phyloP scores from a whole-genome alignment of 2,888 invertebrate species.

The Nineta flava region DNA sequence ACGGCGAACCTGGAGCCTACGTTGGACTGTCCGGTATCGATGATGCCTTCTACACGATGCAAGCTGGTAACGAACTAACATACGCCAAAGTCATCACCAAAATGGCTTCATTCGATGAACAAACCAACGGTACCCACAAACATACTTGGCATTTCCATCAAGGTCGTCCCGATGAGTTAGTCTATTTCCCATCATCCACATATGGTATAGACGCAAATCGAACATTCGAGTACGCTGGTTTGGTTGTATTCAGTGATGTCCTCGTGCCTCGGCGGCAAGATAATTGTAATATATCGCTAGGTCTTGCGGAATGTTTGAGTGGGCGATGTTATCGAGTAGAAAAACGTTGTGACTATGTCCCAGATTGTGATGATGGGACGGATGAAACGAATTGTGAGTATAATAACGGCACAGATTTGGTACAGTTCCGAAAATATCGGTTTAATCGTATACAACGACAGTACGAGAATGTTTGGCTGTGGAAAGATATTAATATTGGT shows the following conservation, averaged over 20 bases:
- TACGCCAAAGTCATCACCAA: conserved; percentile 65
- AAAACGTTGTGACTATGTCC: conserved; percentile 60
- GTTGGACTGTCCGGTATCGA: conserved; percentile 85
- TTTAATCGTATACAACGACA: conserved; percentile 80
- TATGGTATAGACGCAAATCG: conserved; percentile 88
- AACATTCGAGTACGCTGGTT: conserved; percentile 79
- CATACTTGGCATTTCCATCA: conserved; percentile 75
- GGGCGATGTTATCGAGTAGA: conserved; percentile 61
- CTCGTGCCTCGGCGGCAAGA: conserved; percentile 49
- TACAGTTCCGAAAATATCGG: conserved; percentile 63
- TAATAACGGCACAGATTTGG: conserved; percentile 50
- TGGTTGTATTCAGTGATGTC: conserved; percentile 85
- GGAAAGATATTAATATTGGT: conserved; percentile 86
- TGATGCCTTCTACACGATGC: conserved; percentile 79
- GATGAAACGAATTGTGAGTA: conserved; percentile 64
- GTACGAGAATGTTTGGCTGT: conserved; percentile 90
- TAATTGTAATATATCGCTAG: conserved; percentile 54
- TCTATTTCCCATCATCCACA: conserved; percentile 77
- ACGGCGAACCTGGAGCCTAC: conserved; percentile 87
- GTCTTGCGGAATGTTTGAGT: conserved; percentile 64
- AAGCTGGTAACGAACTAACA: conserved; percentile 79
- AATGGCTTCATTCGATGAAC: conserved; percentile 77
- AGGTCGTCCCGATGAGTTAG: conserved; percentile 69
- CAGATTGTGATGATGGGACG: conserved; percentile 71
- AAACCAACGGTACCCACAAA: conserved; percentile 66